Conservation (phyloP, 2,113 vertebrate genomes). For the Neotragus moschatus region DNA sequence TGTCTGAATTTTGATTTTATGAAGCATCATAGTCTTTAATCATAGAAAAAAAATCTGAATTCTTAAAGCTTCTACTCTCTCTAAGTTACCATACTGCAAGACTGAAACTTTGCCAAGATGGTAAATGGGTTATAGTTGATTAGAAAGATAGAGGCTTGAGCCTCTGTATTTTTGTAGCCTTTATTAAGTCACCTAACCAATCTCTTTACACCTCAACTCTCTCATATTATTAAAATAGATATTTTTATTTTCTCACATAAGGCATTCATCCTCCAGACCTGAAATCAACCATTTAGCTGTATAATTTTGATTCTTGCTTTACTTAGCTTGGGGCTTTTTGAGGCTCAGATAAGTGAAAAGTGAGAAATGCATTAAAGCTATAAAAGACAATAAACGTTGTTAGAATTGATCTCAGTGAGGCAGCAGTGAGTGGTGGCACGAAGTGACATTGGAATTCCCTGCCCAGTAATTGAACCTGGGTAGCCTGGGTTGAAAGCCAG, state of each 20-base stretch:
- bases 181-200: not conserved
- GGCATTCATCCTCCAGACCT: not conserved
- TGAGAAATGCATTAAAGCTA: conserved; percentile 3
- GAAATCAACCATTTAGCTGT: conserved; percentile 11
- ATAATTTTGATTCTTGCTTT: conserved; percentile 6
- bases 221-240: conserved; percentile 32
- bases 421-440: not conserved
- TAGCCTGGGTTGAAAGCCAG: not conserved
- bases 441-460: not conserved
- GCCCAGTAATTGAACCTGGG: not conserved
- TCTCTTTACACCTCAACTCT: conserved; percentile 6
- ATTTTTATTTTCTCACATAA: conserved; percentile 1
- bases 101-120: not conserved
- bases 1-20: conserved; percentile 20
- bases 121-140: not conserved
- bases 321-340: not conserved
- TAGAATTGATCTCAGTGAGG: not conserved
- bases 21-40: conserved; percentile 16
- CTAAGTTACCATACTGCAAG: not conserved
- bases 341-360: not conserved
- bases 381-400: conserved; percentile 16
- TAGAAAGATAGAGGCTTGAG: not conserved
- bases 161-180: not conserved
- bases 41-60: not conserved
- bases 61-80: not conserved